Evolutionary conservation across 2,113 vertebrate genomes (phyloP).

Genomic region (Leptocoma aspasia): DNA sequence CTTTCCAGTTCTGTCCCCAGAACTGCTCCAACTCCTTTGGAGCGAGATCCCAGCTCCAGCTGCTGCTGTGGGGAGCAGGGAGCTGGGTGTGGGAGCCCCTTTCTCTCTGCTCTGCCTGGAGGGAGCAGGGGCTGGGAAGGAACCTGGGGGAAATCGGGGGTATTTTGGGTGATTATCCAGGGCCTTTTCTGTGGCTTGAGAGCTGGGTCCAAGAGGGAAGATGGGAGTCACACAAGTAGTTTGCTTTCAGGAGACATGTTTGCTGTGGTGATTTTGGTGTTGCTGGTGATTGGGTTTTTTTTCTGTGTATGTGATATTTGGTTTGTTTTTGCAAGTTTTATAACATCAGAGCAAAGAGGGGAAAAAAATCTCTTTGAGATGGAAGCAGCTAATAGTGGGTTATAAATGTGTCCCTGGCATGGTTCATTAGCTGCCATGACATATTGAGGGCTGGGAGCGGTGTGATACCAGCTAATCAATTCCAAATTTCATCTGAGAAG

Average conservation of each 20-base stretch:
- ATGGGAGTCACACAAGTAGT: background rate
- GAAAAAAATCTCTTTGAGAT: background rate
- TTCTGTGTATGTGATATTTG: background rate
- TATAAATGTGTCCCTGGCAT: background rate
- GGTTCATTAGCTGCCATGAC: background rate
- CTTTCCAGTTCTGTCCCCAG: background rate
- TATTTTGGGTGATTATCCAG: background rate
- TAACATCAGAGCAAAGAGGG: background rate
- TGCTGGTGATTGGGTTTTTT: background rate
- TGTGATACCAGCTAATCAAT: constrained; percentile 18
- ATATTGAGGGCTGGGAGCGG: background rate
- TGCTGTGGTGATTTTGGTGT: background rate
- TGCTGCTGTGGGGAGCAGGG: too few species aligned
- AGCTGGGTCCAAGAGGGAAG: too few species aligned
- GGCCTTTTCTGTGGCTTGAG: background rate
- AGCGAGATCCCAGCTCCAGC: background rate
- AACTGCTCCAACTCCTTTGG: background rate
- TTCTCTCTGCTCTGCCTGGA: background rate
- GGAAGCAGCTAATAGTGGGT: background rate
- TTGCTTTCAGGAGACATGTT: background rate
- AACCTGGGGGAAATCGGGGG: background rate
- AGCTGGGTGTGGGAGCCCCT: accelerated
- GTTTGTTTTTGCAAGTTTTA: background rate
- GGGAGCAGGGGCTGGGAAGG: background rate
- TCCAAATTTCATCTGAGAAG: background rate